These are phyloP conservation scores for Polietes domitor DNA, from an alignment of 2,888 invertebrate genomes.

Conservation along the genomic window DNA sequence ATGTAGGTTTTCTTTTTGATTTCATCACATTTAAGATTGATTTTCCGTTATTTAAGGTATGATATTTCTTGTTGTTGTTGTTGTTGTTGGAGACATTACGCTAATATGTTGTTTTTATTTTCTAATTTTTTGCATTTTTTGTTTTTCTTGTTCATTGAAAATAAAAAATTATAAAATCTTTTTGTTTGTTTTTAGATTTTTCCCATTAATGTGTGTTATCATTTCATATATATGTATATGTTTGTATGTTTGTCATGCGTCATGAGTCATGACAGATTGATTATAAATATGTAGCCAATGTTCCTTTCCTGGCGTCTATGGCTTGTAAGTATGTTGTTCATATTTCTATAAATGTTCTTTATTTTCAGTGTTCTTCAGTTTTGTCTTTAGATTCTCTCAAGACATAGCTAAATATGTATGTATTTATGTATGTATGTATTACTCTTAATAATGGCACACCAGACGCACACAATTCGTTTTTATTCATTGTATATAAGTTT, in stretches of 20 bases:
- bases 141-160: constrained; percentile 48
- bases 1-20: constrained; percentile 43
- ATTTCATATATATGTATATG: too few species aligned
- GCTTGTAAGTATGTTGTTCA: constrained; percentile 23
- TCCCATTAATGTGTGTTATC: constrained; percentile 10
- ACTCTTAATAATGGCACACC: constrained; percentile 62
- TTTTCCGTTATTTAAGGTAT: constrained; percentile 39
- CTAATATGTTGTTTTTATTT: constrained; percentile 22
- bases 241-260: too few species aligned
- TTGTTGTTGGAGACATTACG: constrained; percentile 48
- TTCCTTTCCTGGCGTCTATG: not conserved
- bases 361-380: constrained; percentile 13
- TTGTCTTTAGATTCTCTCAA: constrained; percentile 28
- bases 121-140: constrained; percentile 3
- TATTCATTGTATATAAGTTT: constrained; percentile 55
- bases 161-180: constrained; percentile 61
- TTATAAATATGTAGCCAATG: constrained; percentile 36
- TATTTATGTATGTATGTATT: constrained; percentile 9
- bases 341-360: not conserved
- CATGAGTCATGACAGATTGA: constrained; percentile 43
- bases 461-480: constrained; percentile 66
- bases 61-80: constrained; percentile 54
- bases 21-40: constrained; percentile 64
- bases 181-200: constrained; percentile 49
- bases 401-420: not conserved